Conservation (phyloP, 2,888 invertebrate genomes). For the Chouioia cunea region DNA sequence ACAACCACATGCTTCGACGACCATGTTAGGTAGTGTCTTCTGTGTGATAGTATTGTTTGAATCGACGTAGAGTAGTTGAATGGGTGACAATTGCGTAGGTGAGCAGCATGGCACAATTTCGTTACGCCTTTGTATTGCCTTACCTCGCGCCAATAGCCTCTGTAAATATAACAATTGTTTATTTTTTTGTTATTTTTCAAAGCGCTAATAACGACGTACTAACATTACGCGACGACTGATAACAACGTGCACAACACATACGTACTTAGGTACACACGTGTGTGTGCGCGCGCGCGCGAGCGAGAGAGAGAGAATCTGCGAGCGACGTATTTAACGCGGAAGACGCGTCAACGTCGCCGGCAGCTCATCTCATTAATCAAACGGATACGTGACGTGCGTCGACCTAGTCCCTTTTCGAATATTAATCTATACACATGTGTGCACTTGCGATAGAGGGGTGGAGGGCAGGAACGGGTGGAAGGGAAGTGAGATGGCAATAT, state of each 20-base stretch:
- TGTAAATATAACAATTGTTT: conserved; percentile 67
- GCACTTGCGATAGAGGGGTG: background rate
- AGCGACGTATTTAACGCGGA: background rate
- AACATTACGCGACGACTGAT: too few species aligned
- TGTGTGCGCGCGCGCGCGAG: background rate
- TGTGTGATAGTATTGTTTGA: conserved; percentile 83
- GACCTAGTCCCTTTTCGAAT: conserved; percentile 13
- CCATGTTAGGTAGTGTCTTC: conserved; percentile 88
- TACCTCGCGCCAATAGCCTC: conserved; percentile 77
- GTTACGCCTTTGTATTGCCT: conserved; percentile 65
- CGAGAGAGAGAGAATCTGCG: background rate
- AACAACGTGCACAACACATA: too few species aligned
- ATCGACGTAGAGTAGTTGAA: conserved; percentile 85
- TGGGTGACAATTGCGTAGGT: conserved; percentile 83
- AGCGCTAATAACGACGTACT: background rate
- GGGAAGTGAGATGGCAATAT: too few species aligned
- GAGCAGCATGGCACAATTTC: conserved; percentile 89
- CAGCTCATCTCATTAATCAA: conserved; percentile 40
- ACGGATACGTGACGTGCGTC: conserved; percentile 37
- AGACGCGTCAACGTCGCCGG: background rate
- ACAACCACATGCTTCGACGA: conserved; percentile 92
- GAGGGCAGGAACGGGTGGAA: background rate
- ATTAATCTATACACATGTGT: conserved; percentile 18
- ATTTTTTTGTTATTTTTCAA: background rate
- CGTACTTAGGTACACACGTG: too few species aligned